A percentile compares a stretch with the other conserved stretches of the same genome.
Evolutionary conservation across 2,888 invertebrate species (phyloP).

Genomic region (Cephalotes varians): DNA sequence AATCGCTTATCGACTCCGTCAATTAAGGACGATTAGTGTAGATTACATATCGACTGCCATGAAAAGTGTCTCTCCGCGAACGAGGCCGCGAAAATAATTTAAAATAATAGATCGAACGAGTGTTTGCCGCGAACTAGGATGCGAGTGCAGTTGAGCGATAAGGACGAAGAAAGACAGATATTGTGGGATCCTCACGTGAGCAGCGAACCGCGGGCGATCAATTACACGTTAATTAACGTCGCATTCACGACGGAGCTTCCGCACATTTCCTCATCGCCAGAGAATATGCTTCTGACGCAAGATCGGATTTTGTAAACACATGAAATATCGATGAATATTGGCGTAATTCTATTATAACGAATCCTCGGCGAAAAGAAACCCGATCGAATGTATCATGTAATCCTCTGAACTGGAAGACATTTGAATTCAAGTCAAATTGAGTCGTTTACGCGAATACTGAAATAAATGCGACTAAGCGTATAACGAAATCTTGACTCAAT

Average conservation of each 20-base stretch:
- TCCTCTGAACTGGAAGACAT: not conserved
- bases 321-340: not conserved
- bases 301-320: not conserved
- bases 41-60: slow-evolving; percentile 42
- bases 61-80: slow-evolving; percentile 30
- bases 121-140: not conserved
- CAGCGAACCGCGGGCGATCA: not conserved
- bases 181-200: not conserved
- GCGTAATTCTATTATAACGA: not conserved
- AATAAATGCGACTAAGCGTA: not conserved
- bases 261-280: not conserved
- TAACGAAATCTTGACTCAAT: not conserved
- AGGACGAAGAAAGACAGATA: not conserved
- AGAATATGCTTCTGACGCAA: not conserved
- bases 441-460: not conserved
- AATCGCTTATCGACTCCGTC: slow-evolving; percentile 58
- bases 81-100: slow-evolving; percentile 36
- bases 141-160: not conserved
- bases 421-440: slow-evolving; percentile 18
- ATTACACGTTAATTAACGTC: slow-evolving; percentile 32
- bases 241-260: not conserved
- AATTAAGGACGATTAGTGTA: slow-evolving; percentile 61
- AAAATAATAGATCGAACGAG: slow-evolving; percentile 11
- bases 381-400: slow-evolving; percentile 12
- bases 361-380: not conserved